Evolutionary conservation across 2,888 invertebrate species (phyloP).

Genomic region (Eueremaeus valkanovi): DNA sequence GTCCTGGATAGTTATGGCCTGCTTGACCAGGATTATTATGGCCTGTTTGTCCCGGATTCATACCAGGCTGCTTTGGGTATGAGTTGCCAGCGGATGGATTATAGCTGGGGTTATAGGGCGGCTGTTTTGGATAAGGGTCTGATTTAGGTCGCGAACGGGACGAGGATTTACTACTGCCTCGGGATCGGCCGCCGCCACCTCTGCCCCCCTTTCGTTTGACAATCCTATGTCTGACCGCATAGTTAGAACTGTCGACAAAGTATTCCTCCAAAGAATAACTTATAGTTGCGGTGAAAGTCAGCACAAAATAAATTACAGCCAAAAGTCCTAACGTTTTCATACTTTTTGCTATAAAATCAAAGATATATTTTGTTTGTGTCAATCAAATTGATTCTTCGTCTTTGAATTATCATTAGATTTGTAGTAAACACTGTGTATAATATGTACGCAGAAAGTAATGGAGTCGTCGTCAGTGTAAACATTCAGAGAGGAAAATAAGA

Average conservation of each 20-base stretch:
- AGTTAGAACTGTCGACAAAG: neutral
- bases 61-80: conserved; percentile 22
- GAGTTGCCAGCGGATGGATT: neutral
- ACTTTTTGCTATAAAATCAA: too few relatives aligned
- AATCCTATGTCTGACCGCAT: neutral
- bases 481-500: too few relatives aligned
- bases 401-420: too few relatives aligned
- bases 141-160: neutral
- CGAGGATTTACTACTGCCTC: neutral
- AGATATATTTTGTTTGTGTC: too few relatives aligned
- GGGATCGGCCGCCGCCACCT: conserved; percentile 1
- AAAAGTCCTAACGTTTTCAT: too few relatives aligned
- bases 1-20: neutral
- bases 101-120: conserved; percentile 36
- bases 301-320: neutral
- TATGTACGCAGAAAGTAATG: too few relatives aligned
- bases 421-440: too few relatives aligned
- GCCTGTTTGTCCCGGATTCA: neutral
- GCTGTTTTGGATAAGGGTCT: conserved; percentile 35
- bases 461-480: too few relatives aligned
- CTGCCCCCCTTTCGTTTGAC: conserved; percentile 24
- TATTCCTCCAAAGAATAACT: neutral
- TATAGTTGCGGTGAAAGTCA: neutral
- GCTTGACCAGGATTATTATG: neutral
- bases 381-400: too few relatives aligned